These are phyloP conservation scores for Pachyuromys duprasi DNA, from an alignment of 2,797 vertebrate genomes.

Conservation along the genomic window DNA sequence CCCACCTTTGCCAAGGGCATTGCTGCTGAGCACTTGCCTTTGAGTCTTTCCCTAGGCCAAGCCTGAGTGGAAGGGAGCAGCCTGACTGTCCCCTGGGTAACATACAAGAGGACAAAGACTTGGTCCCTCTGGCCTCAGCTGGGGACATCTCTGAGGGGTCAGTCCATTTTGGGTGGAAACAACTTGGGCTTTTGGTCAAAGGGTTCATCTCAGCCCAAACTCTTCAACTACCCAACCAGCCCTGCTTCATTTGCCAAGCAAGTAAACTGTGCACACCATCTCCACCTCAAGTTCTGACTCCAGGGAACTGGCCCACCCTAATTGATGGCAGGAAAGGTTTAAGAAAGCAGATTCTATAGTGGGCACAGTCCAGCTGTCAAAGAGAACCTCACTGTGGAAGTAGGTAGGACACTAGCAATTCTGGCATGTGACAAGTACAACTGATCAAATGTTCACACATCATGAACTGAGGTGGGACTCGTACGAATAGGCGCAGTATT, in stretches of 20 bases:
- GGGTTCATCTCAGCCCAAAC: neutral
- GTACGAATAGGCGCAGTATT: neutral
- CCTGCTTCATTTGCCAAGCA: neutral
- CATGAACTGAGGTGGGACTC: neutral
- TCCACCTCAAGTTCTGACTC: neutral
- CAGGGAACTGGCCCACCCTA: neutral
- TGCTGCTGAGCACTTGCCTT: neutral
- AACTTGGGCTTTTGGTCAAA: neutral
- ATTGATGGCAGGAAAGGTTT: neutral
- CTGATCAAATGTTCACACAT: neutral
- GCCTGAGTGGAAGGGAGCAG: neutral
- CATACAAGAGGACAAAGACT: neutral
- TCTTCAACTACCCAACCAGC: neutral
- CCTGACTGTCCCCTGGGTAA: neutral
- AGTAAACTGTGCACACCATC: neutral
- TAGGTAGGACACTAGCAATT: neutral
- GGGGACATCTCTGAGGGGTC: neutral
- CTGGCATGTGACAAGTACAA: neutral
- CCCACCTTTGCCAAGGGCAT: neutral
- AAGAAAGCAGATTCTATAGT: neutral
- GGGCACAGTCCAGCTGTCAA: neutral
- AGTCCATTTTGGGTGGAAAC: neutral
- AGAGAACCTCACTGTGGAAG: neutral
- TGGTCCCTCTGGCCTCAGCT: neutral
- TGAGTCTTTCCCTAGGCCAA: neutral